Conservation (phyloP, 2,797 vertebrate genomes). For the Petrocephalus schoutedeni region DNA sequence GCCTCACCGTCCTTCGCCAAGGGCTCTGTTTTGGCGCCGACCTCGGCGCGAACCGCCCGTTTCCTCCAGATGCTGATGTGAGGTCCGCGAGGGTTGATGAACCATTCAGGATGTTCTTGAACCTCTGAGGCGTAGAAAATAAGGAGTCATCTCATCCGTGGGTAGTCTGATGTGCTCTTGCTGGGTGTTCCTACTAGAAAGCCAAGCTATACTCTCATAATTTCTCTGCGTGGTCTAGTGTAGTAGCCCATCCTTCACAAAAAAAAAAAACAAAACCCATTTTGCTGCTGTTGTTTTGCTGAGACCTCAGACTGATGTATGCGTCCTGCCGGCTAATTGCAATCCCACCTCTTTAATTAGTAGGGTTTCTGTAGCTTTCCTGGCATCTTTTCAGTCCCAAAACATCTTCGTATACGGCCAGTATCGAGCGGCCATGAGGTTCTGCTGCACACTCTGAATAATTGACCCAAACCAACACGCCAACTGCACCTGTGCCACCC, state of each 20-base stretch:
- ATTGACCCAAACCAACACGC: neutral
- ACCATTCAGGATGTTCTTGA: constrained; percentile 29
- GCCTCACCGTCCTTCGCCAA: neutral
- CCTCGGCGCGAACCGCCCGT: constrained; percentile 11
- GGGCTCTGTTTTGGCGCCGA: neutral
- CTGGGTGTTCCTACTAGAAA: neutral
- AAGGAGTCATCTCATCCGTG: constrained; percentile 23
- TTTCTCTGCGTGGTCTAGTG: neutral
- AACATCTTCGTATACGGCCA: neutral
- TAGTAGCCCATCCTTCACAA: neutral
- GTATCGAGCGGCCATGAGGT: neutral
- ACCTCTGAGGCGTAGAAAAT: constrained; percentile 25
- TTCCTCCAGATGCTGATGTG: constrained; percentile 39
- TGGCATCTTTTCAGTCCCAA: neutral
- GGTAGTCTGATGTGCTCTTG: neutral
- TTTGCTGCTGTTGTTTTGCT: neutral
- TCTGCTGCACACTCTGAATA: neutral
- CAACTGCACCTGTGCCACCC: neutral
- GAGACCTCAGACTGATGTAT: neutral
- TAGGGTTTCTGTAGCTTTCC: neutral
- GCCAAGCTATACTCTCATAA: neutral
- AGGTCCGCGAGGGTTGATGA: constrained; percentile 32
- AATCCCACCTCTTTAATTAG: neutral
- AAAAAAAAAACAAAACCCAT: neutral
- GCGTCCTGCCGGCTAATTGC: neutral